These are phyloP conservation scores for Mus caroli DNA, from an alignment of 2,797 vertebrate species.

Conservation along the genomic window DNA sequence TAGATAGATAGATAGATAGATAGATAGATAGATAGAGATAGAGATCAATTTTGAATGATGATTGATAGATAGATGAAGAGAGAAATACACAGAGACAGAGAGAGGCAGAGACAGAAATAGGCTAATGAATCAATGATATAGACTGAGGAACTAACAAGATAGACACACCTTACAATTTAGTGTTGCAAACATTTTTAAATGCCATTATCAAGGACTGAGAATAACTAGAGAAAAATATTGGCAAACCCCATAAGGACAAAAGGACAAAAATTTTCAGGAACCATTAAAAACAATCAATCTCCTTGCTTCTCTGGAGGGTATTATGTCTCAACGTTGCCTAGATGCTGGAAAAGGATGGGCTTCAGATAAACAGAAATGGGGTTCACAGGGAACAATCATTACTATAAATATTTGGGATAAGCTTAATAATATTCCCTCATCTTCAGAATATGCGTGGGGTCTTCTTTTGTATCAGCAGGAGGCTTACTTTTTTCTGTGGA, in stretches of 20 bases:
- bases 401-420: neutral
- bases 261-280: neutral
- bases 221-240: neutral
- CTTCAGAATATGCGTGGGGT: rapidly evolving
- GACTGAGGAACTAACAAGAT: neutral
- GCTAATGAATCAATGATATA: neutral
- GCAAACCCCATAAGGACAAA: neutral
- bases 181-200: neutral
- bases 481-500: neutral
- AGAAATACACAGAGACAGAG: neutral
- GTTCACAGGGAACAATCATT: neutral
- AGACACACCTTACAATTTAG: neutral
- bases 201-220: neutral
- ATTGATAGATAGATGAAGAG: neutral
- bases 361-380: neutral
- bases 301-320: neutral
- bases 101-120: neutral
- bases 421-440: neutral
- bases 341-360: neutral
- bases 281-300: neutral
- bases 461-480: neutral
- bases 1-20: too few species aligned
- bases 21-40: too few species aligned
- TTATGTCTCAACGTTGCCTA: neutral
- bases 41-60: too few species aligned